Base-by-base conservation (phyloP, 2,113 vertebrate genomes). In the Recurvirostra avosetta region DNA sequence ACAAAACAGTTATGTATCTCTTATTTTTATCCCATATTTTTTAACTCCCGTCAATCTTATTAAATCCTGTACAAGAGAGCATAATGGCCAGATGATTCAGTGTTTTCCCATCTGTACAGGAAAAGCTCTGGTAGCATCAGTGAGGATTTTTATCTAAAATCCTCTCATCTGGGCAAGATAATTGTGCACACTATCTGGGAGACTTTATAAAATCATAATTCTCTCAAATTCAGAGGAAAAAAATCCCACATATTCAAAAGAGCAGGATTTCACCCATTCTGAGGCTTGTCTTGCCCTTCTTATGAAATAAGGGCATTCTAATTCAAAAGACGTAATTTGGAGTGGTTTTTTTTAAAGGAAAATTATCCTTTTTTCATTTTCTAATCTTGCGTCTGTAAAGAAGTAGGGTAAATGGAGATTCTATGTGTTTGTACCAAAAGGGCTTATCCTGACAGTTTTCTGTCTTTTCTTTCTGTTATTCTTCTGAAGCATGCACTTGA, bases 131-230 rank as follows among this genome's bases (percentile, higher is more conserved):
- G 52, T 77, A 93, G 21, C 72, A 58, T 76, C 79, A 87, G n/a
- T 34, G 40, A 75, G 75, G 72, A 65, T 92, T 94, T 88, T 84
- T 63, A 63, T 19, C 38, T 80, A 58, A 94, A 96, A 92, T 94
- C 83, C 88, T 91, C 67, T 77, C 59, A 90, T 91, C 65, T 74
- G 49, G 34, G 68, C 18, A 92, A 96, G 59, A 71, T 92, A 89
- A 91, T 52, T 84, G 12, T 36, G 26, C 52, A 66, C 18, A 53
- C 16, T 89, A 50, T 89, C 25, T n/a, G 17, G 40, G 19, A 90
- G 49, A 82, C 9, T 70, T 91, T 49, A 49, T 65, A 62, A 93
- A 87, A 92, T 62, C 22, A 70, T 90, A 73, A 74, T 74, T 86
- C 34, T 66, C 49, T 70, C 45, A 70, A 53, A 94, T 77, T 80